Conservation (phyloP, 2,888 invertebrate species). For the Abrostola triplasia region DNA sequence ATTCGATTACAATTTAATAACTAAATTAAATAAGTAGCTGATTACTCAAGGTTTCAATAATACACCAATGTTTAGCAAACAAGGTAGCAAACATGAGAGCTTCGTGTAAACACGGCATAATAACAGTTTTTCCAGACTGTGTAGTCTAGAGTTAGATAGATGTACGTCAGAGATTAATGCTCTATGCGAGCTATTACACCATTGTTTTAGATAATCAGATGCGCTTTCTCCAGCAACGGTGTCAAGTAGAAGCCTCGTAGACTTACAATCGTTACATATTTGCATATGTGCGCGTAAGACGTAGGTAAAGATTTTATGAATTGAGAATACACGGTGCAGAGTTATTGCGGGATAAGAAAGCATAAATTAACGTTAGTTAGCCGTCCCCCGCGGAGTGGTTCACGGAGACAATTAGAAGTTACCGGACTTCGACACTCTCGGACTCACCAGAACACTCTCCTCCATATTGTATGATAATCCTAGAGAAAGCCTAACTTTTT, state of each 20-base stretch:
- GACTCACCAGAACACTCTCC: slow-evolving; percentile 40
- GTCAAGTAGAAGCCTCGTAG: slow-evolving; percentile 44
- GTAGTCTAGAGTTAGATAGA: background rate
- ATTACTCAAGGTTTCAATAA: too few relatives aligned
- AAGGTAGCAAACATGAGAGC: slow-evolving; percentile 7
- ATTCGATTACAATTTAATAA: too few relatives aligned
- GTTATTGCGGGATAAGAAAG: slow-evolving; percentile 25
- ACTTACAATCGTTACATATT: slow-evolving; percentile 34
- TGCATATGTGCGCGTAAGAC: slow-evolving; percentile 12
- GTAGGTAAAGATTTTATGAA: slow-evolving; percentile 22
- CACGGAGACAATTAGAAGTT: slow-evolving; percentile 55
- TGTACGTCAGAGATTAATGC: slow-evolving; percentile 32
- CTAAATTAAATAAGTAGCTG: too few relatives aligned
- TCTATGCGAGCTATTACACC: slow-evolving; percentile 42
- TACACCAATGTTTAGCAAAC: background rate
- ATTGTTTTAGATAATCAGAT: slow-evolving; percentile 63
- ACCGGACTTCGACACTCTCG: slow-evolving; percentile 31
- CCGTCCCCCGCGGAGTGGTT: slow-evolving; percentile 17
- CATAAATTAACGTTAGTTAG: slow-evolving; percentile 42
- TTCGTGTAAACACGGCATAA: slow-evolving; percentile 28
- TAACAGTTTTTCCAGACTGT: slow-evolving; percentile 15
- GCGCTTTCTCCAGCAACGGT: slow-evolving; percentile 60
- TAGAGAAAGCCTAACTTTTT: slow-evolving; percentile 60
- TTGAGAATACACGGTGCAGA: slow-evolving; percentile 7
- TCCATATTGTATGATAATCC: slow-evolving; percentile 62